A percentile compares a stretch with the other conserved stretches of the same genome.
Conservation (phyloP, 2,797 vertebrate species). For the Gobio occitaniae region DNA sequence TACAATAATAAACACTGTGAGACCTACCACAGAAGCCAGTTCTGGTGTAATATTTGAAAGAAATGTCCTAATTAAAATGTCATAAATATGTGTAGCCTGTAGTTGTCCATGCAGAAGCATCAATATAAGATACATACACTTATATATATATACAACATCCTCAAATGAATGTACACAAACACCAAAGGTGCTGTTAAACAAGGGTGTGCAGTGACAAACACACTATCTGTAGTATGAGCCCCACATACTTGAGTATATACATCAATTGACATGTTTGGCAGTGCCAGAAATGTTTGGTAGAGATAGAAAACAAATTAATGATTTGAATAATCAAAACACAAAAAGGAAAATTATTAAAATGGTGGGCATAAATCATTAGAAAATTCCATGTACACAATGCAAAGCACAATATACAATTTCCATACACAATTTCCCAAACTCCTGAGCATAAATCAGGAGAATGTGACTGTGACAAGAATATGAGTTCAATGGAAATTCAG, state of each 20-base stretch:
- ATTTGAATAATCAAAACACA: neutral
- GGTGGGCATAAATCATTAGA: neutral
- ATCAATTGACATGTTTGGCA: neutral
- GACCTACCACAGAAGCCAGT: conserved; percentile 39
- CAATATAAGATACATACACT: neutral
- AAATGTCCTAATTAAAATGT: conserved; percentile 10
- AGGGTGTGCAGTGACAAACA: neutral
- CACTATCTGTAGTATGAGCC: neutral
- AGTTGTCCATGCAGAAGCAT: neutral
- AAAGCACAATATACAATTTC: neutral
- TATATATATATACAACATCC: neutral
- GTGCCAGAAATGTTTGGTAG: neutral
- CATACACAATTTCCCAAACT: neutral
- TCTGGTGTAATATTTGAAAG: conserved; percentile 2
- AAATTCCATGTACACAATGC: neutral
- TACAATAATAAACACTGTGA: conserved; percentile 41
- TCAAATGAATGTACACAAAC: neutral
- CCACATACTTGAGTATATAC: neutral
- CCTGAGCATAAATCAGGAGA: too few species aligned
- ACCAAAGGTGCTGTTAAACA: neutral
- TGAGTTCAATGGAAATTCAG: neutral
- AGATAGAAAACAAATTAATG: neutral
- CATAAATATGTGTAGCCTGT: neutral
- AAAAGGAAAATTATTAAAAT: neutral
- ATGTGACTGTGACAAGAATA: neutral